Base-by-base conservation (phyloP, 1,140 invertebrate genomes). In the Ruditapes philippinarum region DNA sequence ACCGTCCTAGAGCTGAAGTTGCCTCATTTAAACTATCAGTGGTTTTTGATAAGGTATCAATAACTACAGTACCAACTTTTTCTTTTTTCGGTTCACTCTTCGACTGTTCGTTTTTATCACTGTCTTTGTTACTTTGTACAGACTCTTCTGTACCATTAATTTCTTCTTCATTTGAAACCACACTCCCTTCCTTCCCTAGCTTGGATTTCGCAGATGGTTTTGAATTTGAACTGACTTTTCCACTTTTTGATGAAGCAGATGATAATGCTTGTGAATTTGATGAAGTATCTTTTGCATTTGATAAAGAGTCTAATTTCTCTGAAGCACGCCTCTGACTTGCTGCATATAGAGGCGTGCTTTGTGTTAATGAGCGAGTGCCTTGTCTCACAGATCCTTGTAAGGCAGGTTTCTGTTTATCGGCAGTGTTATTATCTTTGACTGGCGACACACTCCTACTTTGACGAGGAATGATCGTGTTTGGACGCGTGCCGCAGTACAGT, bases 361-460 rank as follows among this genome's bases (percentile, higher is more conserved):
- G 80, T 42, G 79, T 82, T 36, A 79, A 65, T 40, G 73, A 45
- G 40, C 76, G 73, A 45, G 51, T 45, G 31, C 42, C 54, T 22
- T 70, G 57, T 51, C 51, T 84, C 2, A 36, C 25, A 0, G 79
- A 57, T 11, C 65, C 73, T 9, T 12, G 25, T 36, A 19, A 12
- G 28, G 38, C 33, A 25, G 54, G 40, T 70, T 85, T 89, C 14
- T 82, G 40, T 79, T 82, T 86, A 49, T 90, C 86, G n/a, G 86
- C 76, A 80, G 86, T 87, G 28, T 38, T 45, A 36, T 73, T 83
- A 0, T 93, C 93, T 80, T 93, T 95, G n/a, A 88, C 88, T 3
- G 94, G 94, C 0, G 94, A 95, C 0, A 94, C 92, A 91, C 93
- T 94, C 36, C 94, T 81, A n/a, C 80, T 91, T 42, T 92, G 87